A percentile compares a stretch with the other conserved stretches of the same genome.
Evolutionary conservation across 53 echinoderm and acorn worm genomes (phyloP).

Genomic region (Pentamera pediparva): DNA sequence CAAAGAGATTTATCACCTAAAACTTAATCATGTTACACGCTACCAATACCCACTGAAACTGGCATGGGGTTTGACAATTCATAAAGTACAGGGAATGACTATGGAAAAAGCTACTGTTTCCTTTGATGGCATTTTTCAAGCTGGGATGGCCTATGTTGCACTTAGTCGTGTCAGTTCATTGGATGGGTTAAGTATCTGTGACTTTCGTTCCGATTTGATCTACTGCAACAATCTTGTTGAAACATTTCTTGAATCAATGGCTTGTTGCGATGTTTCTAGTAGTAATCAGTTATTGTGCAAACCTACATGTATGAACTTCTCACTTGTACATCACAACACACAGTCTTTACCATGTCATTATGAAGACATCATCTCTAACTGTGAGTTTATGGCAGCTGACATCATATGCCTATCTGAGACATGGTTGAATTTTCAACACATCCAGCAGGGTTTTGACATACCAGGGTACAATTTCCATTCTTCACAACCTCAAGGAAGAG

Average conservation of each 20-base stretch:
- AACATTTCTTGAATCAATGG: conserved; percentile 23
- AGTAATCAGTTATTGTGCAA: too few relatives aligned
- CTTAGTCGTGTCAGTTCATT: not conserved
- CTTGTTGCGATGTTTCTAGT: too few relatives aligned
- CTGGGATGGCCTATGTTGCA: conserved; percentile 17
- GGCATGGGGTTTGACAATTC: conserved; percentile 32
- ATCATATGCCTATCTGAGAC: conserved; percentile 3
- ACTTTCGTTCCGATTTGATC: not conserved
- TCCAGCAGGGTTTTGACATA: too few relatives aligned
- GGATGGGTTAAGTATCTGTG: not conserved
- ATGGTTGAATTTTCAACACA: not conserved
- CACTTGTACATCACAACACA: not conserved
- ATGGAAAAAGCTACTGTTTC: conserved; percentile 7
- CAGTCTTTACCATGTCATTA: conserved; percentile 8
- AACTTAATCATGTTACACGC: conserved; percentile 2
- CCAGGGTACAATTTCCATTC: conserved; percentile 3
- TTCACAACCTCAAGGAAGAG: not conserved
- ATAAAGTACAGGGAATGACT: conserved; percentile 24
- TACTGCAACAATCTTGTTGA: conserved; percentile 11
- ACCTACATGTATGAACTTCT: conserved; percentile 17
- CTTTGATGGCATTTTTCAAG: conserved; percentile 12
- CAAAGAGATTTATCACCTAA: conserved; percentile 7
- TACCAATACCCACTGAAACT: conserved; percentile 32
- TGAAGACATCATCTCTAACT: not conserved
- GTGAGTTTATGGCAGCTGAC: conserved; percentile 2